Conservation (phyloP, 2,888 invertebrate genomes). For the Myopa tessellatipennis region DNA sequence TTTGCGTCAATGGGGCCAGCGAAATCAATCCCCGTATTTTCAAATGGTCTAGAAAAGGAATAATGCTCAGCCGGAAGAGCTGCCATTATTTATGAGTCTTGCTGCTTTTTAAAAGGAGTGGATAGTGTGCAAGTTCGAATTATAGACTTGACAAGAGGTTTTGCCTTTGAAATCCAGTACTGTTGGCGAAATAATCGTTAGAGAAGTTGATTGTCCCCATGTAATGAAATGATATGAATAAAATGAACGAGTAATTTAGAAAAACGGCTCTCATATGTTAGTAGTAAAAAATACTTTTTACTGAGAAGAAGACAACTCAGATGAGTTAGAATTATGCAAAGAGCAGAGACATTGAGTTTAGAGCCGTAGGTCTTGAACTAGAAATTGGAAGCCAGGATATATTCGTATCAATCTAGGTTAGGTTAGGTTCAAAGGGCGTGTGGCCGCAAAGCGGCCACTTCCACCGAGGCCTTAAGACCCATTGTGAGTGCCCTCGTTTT, state of each 20-base stretch:
- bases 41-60: background rate
- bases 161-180: constrained; percentile 9
- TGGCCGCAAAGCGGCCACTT: too few species aligned
- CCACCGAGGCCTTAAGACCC: too few species aligned
- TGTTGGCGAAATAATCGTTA: background rate
- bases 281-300: background rate
- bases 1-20: background rate
- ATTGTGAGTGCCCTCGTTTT: too few species aligned
- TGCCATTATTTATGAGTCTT: background rate
- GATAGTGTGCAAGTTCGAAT: background rate
- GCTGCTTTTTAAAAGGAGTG: background rate
- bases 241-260: constrained; percentile 12
- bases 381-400: constrained; percentile 13
- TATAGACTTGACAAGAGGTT: background rate
- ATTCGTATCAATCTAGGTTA: too few species aligned
- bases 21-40: background rate
- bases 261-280: background rate
- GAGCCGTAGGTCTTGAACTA: too few species aligned
- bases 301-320: background rate
- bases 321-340: background rate
- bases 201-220: constrained; percentile 7
- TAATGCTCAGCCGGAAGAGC: background rate
- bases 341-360: constrained; percentile 5
- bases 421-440: too few species aligned
- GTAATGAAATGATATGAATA: background rate